Evolutionary conservation across 64 coral and sea anemone species (phyloP).

Genomic region (Acropora yongei): DNA sequence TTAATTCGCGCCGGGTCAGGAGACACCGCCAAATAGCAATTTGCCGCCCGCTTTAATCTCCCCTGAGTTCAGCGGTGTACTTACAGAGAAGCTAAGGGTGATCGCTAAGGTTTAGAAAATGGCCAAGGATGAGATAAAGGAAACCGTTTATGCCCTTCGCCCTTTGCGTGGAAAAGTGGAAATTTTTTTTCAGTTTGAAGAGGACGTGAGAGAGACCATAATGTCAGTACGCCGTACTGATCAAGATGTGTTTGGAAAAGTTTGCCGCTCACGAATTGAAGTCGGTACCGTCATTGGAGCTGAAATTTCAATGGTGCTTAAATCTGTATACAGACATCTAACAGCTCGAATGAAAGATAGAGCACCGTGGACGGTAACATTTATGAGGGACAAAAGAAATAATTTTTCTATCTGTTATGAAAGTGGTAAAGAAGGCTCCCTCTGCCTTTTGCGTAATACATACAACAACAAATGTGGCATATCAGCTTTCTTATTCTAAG

Average conservation of each 20-base stretch:
- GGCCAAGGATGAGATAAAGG: constrained; percentile 3
- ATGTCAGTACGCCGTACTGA: constrained; percentile 10
- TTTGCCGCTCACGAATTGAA: constrained; percentile 5
- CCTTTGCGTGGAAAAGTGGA: constrained; percentile 7
- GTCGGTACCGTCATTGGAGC: constrained; percentile 46
- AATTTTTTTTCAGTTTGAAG: constrained; percentile 47
- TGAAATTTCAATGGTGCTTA: constrained; percentile 52
- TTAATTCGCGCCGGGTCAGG: background rate
- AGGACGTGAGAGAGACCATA: constrained; percentile 42
- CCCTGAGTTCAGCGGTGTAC: constrained; percentile 3
- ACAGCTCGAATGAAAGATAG: constrained; percentile 32
- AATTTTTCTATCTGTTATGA: background rate
- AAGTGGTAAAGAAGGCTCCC: constrained; percentile 40
- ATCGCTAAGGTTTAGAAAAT: background rate
- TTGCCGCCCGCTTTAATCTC: background rate
- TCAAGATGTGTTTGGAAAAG: constrained; percentile 52
- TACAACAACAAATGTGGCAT: constrained; percentile 32
- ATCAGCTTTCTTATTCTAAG: constrained; percentile 52
- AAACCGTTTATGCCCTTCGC: constrained; percentile 23
- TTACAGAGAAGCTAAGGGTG: background rate
- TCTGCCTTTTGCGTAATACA: constrained; percentile 44
- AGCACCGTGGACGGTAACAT: constrained; percentile 44
- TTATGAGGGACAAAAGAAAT: constrained; percentile 35
- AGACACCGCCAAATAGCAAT: constrained; percentile 12
- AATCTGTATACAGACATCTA: constrained; percentile 29